Evolutionary conservation across 2,113 vertebrate species (phyloP).

Genomic region (Gopherus flavomarginatus): DNA sequence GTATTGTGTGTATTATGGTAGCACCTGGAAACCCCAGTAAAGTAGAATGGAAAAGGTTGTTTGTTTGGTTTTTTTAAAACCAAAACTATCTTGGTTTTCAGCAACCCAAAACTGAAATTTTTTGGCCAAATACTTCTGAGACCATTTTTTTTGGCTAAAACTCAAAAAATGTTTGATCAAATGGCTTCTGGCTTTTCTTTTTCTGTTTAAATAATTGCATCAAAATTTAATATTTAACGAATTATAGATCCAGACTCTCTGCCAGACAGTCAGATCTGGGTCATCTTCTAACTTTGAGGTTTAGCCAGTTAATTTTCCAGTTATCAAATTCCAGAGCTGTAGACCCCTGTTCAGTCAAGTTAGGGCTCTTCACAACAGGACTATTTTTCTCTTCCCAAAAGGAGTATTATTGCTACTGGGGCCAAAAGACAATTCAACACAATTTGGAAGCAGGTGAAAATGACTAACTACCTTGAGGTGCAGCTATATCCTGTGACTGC

Average conservation of each 20-base stretch:
- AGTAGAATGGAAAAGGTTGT: background rate
- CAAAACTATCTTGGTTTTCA: background rate
- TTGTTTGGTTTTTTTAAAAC: background rate
- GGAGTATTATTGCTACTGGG: background rate
- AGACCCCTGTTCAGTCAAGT: background rate
- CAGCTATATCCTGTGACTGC: background rate
- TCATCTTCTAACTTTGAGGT: background rate
- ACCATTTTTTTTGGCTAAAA: background rate
- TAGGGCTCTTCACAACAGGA: background rate
- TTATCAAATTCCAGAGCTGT: background rate
- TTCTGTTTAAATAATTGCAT: background rate
- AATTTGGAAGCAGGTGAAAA: background rate
- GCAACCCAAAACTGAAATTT: background rate
- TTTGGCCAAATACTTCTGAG: background rate
- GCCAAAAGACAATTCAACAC: background rate
- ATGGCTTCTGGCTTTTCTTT: background rate
- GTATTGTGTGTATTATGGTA: background rate
- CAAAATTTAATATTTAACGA: background rate
- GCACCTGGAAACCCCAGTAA: background rate
- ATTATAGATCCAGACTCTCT: background rate
- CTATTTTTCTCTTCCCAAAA: background rate
- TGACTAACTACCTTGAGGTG: background rate
- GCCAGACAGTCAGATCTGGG: background rate
- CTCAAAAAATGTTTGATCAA: background rate
- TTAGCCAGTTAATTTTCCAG: background rate